Base-by-base conservation (phyloP, 2,797 vertebrate genomes). In the Prionace glauca region DNA sequence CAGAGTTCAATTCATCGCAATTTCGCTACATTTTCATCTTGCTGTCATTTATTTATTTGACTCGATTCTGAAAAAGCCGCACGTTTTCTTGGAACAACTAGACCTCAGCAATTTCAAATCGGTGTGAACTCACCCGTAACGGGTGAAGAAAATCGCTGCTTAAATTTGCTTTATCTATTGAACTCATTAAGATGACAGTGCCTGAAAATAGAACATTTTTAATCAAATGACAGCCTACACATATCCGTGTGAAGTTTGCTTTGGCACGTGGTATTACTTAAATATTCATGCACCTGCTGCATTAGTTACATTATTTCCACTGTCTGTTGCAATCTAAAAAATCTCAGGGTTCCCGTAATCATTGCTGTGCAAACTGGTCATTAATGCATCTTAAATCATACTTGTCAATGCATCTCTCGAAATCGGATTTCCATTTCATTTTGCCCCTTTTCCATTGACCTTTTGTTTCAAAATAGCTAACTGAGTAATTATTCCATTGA, bases 161-260 rank as follows among this genome's bases (percentile, higher is more conserved):
- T 95, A 45, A 95, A n/a, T 95, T 45, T 60, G 29, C 50, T 18
- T 77, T 77, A 77, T 29, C 72, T 56, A 74, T 72, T 94, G 67
- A 45, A 45, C 45, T 56, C 41, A 95, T 74, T 77, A 50, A 77
- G 45, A 45, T 77, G 71, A 56, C 32, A 22, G 22, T 56, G 93
- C 24, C 32, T 20, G 69, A n/a, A 72, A 95, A 77, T n/a, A n/a
- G 71, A 50, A 95, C 9, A 77, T 22, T 56, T 60, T 95, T 50
- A 41, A 95, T 56, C 45, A 77, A 72, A 18, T 77, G 71, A 77
- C 93, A n/a, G 93, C 26, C 93, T 22, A 95, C 93, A 94, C 69
- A 74, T 94, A 41, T 77, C 71, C 20, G 71, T 95, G 93, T 95
- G 71, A 95, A n/a, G 69, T 95, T 95, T 95, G 45, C 93, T 77